Conservation (phyloP, 1,140 invertebrate species). For the Psilanteris sp. region DNA sequence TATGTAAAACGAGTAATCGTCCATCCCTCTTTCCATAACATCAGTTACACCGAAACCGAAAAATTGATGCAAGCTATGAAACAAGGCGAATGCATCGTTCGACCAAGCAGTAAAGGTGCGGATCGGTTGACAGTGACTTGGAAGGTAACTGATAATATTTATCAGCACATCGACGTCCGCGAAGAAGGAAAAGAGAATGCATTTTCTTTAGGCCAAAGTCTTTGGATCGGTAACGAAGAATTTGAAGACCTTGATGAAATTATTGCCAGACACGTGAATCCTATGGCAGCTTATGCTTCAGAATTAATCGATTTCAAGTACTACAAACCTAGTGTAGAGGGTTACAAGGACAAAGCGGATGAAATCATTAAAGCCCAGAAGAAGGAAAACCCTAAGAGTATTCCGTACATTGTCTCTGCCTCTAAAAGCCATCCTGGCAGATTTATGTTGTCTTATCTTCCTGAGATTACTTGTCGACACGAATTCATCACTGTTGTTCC, state of each 20-base stretch:
- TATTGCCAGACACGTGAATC: slow-evolving; percentile 94
- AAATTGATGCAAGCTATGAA: slow-evolving; percentile 94
- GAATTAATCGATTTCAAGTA: slow-evolving; percentile 96
- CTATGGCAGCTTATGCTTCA: slow-evolving; percentile 95
- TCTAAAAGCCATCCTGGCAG: slow-evolving; percentile 95
- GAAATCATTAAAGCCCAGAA: slow-evolving; percentile 93
- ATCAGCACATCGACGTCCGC: slow-evolving; percentile 96
- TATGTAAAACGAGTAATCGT: slow-evolving; percentile 98
- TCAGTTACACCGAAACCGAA: slow-evolving; percentile 95
- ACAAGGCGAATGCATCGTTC: slow-evolving; percentile 96
- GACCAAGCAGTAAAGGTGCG: slow-evolving; percentile 97
- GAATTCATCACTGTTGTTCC: slow-evolving; percentile 95
- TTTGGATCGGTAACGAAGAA: slow-evolving; percentile 93
- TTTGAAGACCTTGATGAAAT: slow-evolving; percentile 99
- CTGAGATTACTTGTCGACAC: slow-evolving; percentile 89
- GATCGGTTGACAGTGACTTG: slow-evolving; percentile 98
- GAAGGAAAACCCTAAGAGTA: slow-evolving; percentile 90
- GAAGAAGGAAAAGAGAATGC: slow-evolving; percentile 98
- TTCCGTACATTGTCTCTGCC: slow-evolving; percentile 94
- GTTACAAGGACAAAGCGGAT: slow-evolving; percentile 91
- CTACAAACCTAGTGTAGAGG: slow-evolving; percentile 86
- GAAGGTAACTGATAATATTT: slow-evolving; percentile 97
- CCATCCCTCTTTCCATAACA: slow-evolving; percentile 98
- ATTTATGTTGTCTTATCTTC: slow-evolving; percentile 96
- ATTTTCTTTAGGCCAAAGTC: slow-evolving; percentile 92